These are phyloP conservation scores for Alosa alosa DNA, from an alignment of 2,113 vertebrate species.

Conservation along the genomic window DNA sequence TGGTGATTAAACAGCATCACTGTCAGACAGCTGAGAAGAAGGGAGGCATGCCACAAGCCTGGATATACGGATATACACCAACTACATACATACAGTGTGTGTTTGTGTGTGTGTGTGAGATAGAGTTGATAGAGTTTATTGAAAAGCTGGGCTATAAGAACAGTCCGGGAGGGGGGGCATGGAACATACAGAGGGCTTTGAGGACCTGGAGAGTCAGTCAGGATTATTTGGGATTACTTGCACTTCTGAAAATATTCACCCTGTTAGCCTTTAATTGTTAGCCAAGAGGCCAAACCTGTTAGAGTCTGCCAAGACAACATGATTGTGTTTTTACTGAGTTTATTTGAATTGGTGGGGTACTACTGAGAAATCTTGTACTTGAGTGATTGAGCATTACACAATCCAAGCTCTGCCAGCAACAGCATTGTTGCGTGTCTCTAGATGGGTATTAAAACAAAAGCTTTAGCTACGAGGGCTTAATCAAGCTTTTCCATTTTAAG, in stretches of 20 bases:
- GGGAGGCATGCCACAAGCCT: conserved; percentile 41
- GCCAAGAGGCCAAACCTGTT: background rate
- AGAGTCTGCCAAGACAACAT: background rate
- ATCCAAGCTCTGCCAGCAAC: background rate
- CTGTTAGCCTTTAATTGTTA: background rate
- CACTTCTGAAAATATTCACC: background rate
- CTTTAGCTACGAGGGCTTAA: background rate
- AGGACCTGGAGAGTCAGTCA: background rate
- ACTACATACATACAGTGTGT: conserved; percentile 8
- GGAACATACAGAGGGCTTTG: background rate
- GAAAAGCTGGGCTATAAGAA: too few relatives aligned
- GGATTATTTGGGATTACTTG: background rate
- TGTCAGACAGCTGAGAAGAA: conserved; percentile 40
- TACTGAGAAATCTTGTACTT: background rate
- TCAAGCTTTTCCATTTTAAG: background rate
- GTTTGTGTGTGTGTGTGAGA: background rate
- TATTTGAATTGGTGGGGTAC: background rate
- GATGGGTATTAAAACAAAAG: background rate
- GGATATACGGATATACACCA: conserved; percentile 43
- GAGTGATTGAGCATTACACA: background rate
- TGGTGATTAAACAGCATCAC: conserved; percentile 59
- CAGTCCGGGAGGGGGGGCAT: too few relatives aligned
- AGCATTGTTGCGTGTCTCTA: background rate
- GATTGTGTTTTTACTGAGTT: background rate
- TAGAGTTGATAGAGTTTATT: too few relatives aligned